These are phyloP conservation scores for Oreochromis spilurus DNA, from an alignment of 2,113 vertebrate genomes.

Conservation along the genomic window DNA sequence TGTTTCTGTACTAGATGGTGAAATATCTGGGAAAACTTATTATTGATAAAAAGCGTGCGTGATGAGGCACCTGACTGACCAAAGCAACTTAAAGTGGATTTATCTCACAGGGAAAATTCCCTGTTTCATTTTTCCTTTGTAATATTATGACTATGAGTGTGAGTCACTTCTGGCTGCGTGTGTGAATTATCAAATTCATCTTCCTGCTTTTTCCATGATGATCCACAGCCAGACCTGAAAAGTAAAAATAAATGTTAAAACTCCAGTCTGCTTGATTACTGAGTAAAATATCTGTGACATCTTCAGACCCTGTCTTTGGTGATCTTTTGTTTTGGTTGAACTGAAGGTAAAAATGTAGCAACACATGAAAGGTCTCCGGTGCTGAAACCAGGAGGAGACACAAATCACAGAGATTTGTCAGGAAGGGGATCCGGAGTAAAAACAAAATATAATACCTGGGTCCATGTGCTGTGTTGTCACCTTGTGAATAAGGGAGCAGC, in stretches of 20 bases:
- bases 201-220: neutral
- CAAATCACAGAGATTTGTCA: neutral
- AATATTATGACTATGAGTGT: neutral
- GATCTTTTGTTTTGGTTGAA: neutral
- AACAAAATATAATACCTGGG: neutral
- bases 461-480: neutral
- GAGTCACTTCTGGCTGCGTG: slow-evolving; percentile 14
- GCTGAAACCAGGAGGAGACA: neutral
- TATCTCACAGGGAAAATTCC: neutral
- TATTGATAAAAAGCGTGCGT: neutral
- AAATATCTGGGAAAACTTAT: neutral
- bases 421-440: neutral
- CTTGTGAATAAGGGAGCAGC: too few relatives aligned
- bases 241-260: neutral
- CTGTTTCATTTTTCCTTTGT: neutral
- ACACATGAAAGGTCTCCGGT: neutral
- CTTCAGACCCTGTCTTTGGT: neutral
- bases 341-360: neutral
- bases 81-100: neutral
- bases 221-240: neutral
- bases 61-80: neutral
- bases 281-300: neutral
- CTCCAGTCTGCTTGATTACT: neutral
- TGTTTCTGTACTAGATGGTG: neutral
- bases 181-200: neutral